Evolutionary conservation across 2,888 invertebrate genomes (phyloP), one percentile per base, ranked within the genome.

Genomic region (Leptothorax acervorum): DNA sequence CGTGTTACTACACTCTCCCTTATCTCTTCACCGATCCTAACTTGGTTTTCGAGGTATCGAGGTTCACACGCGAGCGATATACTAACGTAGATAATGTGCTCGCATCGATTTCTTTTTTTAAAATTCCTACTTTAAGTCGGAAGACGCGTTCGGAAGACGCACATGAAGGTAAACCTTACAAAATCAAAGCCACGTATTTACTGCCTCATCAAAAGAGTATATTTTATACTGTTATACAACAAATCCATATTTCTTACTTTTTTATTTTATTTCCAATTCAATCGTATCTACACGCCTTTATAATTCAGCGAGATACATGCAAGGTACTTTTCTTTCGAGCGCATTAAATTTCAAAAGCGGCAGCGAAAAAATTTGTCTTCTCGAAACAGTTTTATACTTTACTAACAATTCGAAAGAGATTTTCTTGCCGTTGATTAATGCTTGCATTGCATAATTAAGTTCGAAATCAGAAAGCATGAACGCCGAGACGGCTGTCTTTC

Each of bases 401-500:
- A 18, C 1, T 62, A 23, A 23, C 51, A 48, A 76, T 35, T 48
- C 3, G n/a, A 53, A 51, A 53, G 9, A 53, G 18, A 23, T n/a
- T 45, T 35, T 74, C 3, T 60, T 75, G 31, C n/a, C 28, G 18
- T 55, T 18, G 28, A 35, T n/a, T 70, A 57, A 57, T 65, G 4
- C 35, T 9, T 51, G 23, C 35, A 1, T 76, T 39, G 23, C 2
- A 42, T 76, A 39, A 62, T 76, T 28, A 9, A 3, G 3, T 65
- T 76, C 15, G 23, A 66, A 76, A 76, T 76, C 18, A 66, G 65
- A 76, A 76, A 76, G 76, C 66, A 53, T 76, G 9, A 48, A 75
- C n/a, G n/a, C 18, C 4, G 3, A 39, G n/a, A 3, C 18, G 3
- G 18, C 28, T 66, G 12, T 66, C 12, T 53, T 76, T 39, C 51